A percentile compares a stretch with the other conserved stretches of the same genome.
Conservation (phyloP, 2,888 invertebrate genomes). For the Exocentrus adspersus region DNA sequence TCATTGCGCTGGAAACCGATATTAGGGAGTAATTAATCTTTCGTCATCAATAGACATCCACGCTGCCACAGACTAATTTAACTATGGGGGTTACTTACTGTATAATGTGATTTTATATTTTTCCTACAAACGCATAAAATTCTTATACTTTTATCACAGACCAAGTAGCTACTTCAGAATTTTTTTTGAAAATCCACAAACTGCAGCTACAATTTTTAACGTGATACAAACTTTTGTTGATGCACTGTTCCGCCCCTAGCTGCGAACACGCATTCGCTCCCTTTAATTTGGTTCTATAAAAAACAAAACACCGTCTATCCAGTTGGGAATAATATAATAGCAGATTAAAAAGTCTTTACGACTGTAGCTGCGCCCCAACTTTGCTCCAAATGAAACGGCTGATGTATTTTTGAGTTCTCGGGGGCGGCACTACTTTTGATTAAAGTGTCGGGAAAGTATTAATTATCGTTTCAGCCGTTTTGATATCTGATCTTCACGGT, state of each 20-base stretch:
- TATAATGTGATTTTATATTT: not conserved
- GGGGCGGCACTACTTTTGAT: conserved; percentile 14
- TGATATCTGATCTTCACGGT: not conserved
- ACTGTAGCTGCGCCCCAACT: not conserved
- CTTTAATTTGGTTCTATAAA: not conserved
- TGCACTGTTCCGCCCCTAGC: no score
- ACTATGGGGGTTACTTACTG: conserved; percentile 6
- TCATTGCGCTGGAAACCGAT: conserved; percentile 3
- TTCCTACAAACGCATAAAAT: no score
- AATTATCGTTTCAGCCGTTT: conserved; percentile 19
- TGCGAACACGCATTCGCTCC: not conserved
- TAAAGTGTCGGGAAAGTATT: conserved; percentile 8
- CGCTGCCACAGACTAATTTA: not conserved
- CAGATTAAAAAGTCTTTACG: conserved; percentile 21
- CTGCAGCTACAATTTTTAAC: not conserved
- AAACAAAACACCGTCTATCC: not conserved
- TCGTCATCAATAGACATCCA: conserved; percentile 2
- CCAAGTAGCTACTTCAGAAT: no score
- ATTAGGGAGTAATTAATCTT: conserved; percentile 18
- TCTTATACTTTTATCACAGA: no score
- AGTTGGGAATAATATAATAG: conserved; percentile 14
- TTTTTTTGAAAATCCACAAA: no score
- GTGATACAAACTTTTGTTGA: no score
- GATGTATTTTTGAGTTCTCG: conserved; percentile 5
- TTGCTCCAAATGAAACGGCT: conserved; percentile 6